Evolutionary conservation across 2,888 invertebrate species (phyloP).

Genomic region (Dyspetes luteomarginatus): DNA sequence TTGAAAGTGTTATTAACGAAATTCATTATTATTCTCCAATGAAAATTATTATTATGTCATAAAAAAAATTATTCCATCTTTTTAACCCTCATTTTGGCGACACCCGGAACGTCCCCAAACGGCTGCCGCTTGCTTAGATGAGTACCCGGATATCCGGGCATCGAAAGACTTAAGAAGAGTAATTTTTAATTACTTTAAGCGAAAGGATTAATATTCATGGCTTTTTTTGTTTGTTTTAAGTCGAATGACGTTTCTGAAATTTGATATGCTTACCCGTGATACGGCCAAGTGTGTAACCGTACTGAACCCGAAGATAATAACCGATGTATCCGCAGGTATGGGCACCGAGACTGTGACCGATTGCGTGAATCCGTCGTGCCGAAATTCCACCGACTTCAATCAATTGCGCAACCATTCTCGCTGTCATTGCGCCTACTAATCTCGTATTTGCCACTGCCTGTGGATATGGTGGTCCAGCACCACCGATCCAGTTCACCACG

Average conservation of each 20-base stretch:
- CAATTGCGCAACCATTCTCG: conserved; percentile 86
- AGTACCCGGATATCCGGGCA: too few relatives aligned
- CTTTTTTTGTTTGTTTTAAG: background rate
- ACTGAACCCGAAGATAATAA: conserved; percentile 86
- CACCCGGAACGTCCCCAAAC: too few relatives aligned
- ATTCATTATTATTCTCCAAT: too few relatives aligned
- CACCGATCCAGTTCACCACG: conserved; percentile 93
- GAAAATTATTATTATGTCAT: too few relatives aligned
- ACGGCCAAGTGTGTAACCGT: conserved; percentile 88
- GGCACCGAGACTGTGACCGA: conserved; percentile 94
- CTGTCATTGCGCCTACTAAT: conserved; percentile 93
- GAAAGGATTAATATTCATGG: too few relatives aligned
- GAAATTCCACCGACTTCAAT: conserved; percentile 81
- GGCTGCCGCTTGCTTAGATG: too few relatives aligned
- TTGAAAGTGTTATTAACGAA: too few relatives aligned
- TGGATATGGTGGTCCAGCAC: conserved; percentile 94
- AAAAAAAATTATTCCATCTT: too few relatives aligned
- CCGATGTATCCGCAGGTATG: conserved; percentile 95
- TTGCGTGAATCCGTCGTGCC: conserved; percentile 89
- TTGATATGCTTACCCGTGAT: conserved; percentile 90
- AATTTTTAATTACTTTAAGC: too few relatives aligned
- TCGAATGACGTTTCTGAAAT: background rate
- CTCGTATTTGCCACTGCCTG: conserved; percentile 97
- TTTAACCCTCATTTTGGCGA: too few relatives aligned
- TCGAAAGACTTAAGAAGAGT: too few relatives aligned